A percentile compares a stretch with the other conserved stretches of the same genome.
Evolutionary conservation across 2,888 invertebrate species (phyloP).

Genomic region (Melieria picta): DNA sequence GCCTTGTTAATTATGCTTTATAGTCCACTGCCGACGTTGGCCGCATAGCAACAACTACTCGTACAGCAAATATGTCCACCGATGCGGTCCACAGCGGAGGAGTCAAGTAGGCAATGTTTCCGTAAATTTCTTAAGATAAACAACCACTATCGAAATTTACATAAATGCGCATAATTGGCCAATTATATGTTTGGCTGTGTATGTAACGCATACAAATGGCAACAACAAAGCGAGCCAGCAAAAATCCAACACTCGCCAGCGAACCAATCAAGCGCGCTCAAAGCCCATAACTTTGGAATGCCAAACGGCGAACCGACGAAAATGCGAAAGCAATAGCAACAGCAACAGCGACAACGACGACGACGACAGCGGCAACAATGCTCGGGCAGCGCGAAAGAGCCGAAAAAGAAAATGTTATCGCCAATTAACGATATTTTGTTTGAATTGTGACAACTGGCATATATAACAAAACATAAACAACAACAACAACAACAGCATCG

Average conservation of each 20-base stretch:
- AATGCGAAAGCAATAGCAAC: neutral
- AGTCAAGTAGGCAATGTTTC: neutral
- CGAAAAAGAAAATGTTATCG: constrained; percentile 39
- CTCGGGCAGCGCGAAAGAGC: neutral
- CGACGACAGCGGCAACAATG: neutral
- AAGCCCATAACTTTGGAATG: neutral
- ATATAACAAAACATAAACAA: constrained; percentile 30
- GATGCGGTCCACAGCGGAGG: no score
- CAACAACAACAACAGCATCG: constrained; percentile 12
- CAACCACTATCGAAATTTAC: constrained; percentile 35
- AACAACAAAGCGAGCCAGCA: neutral
- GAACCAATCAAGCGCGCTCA: constrained; percentile 11
- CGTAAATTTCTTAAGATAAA: constrained; percentile 27
- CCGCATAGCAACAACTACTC: no score
- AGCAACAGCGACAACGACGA: neutral
- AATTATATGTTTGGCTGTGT: constrained; percentile 10
- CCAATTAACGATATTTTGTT: constrained; percentile 46
- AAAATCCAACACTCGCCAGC: constrained; percentile 2
- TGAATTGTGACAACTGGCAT: constrained; percentile 41
- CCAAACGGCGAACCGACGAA: neutral
- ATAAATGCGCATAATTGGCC: constrained; percentile 37
- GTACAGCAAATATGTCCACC: no score
- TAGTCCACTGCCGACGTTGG: no score
- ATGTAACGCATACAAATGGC: neutral
- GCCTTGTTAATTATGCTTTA: no score